Evolutionary conservation across 2,797 vertebrate genomes (phyloP).

Genomic region (Anguilla pacifica): DNA sequence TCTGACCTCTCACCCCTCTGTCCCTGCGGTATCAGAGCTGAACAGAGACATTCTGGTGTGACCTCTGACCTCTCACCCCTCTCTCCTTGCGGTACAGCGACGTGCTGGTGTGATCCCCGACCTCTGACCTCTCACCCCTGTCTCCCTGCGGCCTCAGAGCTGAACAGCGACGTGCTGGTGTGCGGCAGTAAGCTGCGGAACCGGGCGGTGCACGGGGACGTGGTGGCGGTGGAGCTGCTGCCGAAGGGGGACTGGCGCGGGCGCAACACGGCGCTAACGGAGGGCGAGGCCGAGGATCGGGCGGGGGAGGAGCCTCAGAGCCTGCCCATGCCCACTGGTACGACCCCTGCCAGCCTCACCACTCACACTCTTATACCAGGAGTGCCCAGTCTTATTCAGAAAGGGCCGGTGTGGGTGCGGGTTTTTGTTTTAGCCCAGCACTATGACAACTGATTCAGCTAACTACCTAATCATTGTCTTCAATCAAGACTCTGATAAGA

Average conservation of each 20-base stretch:
- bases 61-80: conserved; percentile 69
- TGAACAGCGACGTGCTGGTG: conserved; percentile 82
- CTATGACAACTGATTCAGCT: too few relatives aligned
- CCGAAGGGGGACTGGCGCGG: conserved; percentile 86
- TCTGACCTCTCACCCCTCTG: neutral
- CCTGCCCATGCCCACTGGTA: conserved; percentile 89
- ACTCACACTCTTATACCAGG: neutral
- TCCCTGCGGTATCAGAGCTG: conserved; percentile 66
- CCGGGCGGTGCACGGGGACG: conserved; percentile 85
- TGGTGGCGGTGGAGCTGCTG: conserved; percentile 84
- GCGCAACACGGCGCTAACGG: conserved; percentile 77
- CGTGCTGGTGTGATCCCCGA: conserved; percentile 62
- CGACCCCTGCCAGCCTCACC: neutral
- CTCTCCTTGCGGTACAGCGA: conserved; percentile 91
- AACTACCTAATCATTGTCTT: too few relatives aligned
- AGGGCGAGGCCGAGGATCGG: conserved; percentile 80
- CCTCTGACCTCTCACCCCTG: neutral
- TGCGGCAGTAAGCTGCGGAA: conserved; percentile 83
- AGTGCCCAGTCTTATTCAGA: too few relatives aligned
- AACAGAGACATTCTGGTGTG: conserved; percentile 73
- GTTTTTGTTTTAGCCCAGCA: too few relatives aligned
- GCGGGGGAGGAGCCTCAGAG: conserved; percentile 68
- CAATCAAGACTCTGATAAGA: too few relatives aligned
- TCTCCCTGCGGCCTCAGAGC: conserved; percentile 63
- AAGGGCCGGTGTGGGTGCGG: too few relatives aligned